phyloP scores from a whole-genome alignment of 2,888 invertebrate genomes.

The Oligia fasciuncula region DNA sequence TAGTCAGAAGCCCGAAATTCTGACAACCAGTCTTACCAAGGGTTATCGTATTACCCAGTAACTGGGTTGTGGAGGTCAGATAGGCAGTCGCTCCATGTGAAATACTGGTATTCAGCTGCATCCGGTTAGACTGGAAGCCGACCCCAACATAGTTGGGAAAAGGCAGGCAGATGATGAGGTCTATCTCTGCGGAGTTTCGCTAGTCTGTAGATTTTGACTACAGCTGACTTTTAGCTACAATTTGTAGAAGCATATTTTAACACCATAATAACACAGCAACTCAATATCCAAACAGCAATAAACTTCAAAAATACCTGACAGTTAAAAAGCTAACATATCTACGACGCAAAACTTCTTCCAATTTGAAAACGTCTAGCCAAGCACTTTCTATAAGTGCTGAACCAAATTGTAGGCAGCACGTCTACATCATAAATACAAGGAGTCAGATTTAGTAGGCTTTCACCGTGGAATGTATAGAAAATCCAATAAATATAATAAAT shows the following conservation, averaged over 20 bases:
- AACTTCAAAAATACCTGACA: not conserved
- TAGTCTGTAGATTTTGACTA: too few relatives aligned
- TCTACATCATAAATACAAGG: conserved; percentile 74
- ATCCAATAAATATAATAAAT: conserved; percentile 79
- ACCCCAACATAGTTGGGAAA: too few relatives aligned
- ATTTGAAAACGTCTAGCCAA: conserved; percentile 17
- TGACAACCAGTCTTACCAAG: too few relatives aligned
- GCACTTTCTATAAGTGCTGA: conserved; percentile 25
- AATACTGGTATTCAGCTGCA: too few relatives aligned
- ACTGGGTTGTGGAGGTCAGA: too few relatives aligned
- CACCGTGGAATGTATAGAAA: conserved; percentile 68
- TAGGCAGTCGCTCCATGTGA: too few relatives aligned
- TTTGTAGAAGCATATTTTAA: not conserved
- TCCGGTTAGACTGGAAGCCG: too few relatives aligned
- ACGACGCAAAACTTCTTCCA: not conserved
- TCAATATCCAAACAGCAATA: not conserved
- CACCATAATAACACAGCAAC: not conserved
- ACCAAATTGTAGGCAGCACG: conserved; percentile 71
- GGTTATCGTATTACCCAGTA: too few relatives aligned
- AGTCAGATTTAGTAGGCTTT: conserved; percentile 76
- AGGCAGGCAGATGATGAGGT: too few relatives aligned
- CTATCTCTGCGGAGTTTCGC: too few relatives aligned
- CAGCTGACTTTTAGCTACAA: too few relatives aligned
- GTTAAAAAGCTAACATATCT: not conserved
- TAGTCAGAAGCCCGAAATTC: too few relatives aligned